phyloP scores from a whole-genome alignment of 1,140 invertebrate species.

The Brachionus koreanus region DNA sequence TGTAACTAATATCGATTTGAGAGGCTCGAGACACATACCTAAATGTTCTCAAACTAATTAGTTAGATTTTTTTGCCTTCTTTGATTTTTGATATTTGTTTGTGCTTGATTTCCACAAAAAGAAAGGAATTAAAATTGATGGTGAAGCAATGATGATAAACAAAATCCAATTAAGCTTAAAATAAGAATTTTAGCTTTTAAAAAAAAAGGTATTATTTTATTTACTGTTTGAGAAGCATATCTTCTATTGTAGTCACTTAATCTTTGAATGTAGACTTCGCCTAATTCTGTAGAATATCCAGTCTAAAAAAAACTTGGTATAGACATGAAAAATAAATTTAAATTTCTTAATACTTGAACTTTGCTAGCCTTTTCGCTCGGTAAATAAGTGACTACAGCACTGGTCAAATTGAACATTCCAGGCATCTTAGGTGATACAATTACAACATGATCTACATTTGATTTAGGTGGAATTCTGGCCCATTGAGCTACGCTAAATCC shows the following conservation, averaged over 20 bases:
- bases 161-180: slow-evolving; percentile 82
- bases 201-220: slow-evolving; percentile 47
- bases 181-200: not conserved
- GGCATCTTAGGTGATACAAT: slow-evolving; percentile 80
- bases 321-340: not conserved
- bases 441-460: slow-evolving; percentile 88
- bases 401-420: slow-evolving; percentile 94
- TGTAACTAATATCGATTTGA: not conserved
- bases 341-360: slow-evolving; percentile 47
- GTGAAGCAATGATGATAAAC: slow-evolving; percentile 91
- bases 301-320: slow-evolving; percentile 63
- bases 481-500: slow-evolving; percentile 77
- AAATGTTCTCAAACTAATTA: not conserved
- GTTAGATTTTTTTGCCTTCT: slow-evolving; percentile 45
- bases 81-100: slow-evolving; percentile 75
- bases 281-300: slow-evolving; percentile 87
- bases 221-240: slow-evolving; percentile 90
- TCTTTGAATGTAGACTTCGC: slow-evolving; percentile 89
- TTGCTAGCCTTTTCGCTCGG: slow-evolving; percentile 64
- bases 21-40: not conserved
- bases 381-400: slow-evolving; percentile 84
- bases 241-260: slow-evolving; percentile 93
- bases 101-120: slow-evolving; percentile 89
- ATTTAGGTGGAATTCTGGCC: slow-evolving; percentile 78
- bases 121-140: slow-evolving; percentile 87